Percentiles rank a stretch among this genome's conserved stretches.
These are phyloP conservation scores for Muraenolepis orangiensis DNA, from an alignment of 2,797 vertebrate genomes.

Conservation along the genomic window DNA sequence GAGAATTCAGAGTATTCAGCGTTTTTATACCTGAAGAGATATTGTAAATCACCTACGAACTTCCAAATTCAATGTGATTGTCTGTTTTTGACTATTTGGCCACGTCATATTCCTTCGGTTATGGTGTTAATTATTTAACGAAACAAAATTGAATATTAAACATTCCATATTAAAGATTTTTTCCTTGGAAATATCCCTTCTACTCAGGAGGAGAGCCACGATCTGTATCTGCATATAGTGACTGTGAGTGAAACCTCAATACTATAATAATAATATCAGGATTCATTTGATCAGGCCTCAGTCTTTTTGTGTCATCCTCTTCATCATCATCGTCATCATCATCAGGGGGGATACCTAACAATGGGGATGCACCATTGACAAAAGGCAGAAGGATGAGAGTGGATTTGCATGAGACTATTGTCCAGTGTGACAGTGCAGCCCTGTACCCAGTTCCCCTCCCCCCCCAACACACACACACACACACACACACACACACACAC, in stretches of 20 bases:
- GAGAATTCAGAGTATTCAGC: background rate
- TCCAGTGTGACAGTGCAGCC: conserved; percentile 36
- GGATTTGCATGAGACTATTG: conserved; percentile 19
- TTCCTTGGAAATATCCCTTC: background rate
- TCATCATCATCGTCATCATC: background rate
- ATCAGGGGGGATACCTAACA: background rate
- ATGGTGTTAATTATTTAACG: background rate
- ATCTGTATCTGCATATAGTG: background rate
- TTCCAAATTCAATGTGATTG: background rate
- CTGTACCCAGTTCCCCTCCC: conserved; percentile 22
- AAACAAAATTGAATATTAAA: too few relatives aligned
- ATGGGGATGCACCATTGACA: background rate
- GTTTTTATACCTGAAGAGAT: background rate
- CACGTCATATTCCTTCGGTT: background rate
- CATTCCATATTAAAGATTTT: background rate
- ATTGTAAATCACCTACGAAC: background rate
- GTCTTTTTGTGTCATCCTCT: too few relatives aligned
- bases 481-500: background rate
- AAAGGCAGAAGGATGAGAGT: conserved; percentile 11
- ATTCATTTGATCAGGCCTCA: background rate
- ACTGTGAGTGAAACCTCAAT: background rate
- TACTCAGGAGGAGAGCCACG: background rate
- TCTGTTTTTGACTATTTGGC: background rate
- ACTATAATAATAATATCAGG: background rate
- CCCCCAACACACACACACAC: background rate